Conservation (phyloP, 2,888 invertebrate species). For the Timema podura region DNA sequence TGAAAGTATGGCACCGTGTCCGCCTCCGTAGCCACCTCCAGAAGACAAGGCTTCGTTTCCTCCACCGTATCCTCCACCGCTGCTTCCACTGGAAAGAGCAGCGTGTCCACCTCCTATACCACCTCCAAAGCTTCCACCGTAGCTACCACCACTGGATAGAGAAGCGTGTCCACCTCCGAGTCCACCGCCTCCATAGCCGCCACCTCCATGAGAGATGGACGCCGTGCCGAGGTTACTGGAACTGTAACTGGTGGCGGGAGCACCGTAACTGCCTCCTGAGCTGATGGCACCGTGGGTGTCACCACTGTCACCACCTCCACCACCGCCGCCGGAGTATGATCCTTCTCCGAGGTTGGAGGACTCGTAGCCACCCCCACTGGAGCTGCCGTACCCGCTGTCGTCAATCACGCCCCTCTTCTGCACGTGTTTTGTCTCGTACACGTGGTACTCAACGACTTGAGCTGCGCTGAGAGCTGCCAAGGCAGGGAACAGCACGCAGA, state of each 20-base stretch:
- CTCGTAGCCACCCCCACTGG: slow-evolving; percentile 20
- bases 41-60: background rate
- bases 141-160: too few species aligned
- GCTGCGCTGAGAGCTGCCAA: background rate
- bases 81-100: slow-evolving; percentile 8
- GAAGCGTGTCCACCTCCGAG: background rate
- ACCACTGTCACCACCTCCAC: slow-evolving; percentile 1
- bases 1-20: background rate
- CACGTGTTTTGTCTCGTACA: too few species aligned
- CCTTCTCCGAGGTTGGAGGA: too few species aligned
- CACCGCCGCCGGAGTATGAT: slow-evolving; percentile 17
- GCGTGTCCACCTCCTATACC: too few species aligned
- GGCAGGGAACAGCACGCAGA: background rate
- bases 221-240: slow-evolving; percentile 9
- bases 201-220: slow-evolving; percentile 13
- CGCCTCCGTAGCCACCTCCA: slow-evolving; percentile 8
- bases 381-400: background rate
- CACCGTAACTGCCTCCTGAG: slow-evolving; percentile 13
- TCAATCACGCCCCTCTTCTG: background rate
- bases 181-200: background rate
- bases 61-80: background rate
- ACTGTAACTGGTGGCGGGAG: slow-evolving; percentile 6
- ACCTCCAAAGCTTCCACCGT: too few species aligned
- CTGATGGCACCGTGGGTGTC: slow-evolving; percentile 7
- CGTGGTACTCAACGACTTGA: background rate